Conservation (phyloP, 2,113 vertebrate species). For the Sclerurus mexicanus region DNA sequence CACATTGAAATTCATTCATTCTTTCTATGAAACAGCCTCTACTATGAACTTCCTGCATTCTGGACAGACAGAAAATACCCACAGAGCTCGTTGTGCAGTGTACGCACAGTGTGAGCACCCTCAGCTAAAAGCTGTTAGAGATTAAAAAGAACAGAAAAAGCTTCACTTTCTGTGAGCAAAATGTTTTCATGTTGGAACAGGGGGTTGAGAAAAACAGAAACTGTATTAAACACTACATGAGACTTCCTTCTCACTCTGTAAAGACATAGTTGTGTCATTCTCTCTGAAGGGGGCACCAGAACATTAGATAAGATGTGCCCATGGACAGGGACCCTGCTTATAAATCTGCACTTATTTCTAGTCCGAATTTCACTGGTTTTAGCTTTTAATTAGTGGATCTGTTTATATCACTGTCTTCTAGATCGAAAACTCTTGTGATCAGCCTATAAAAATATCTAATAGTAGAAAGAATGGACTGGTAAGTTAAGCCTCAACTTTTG, state of each 20-base stretch:
- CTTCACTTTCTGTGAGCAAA: background rate
- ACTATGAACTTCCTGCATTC: background rate
- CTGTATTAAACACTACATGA: background rate
- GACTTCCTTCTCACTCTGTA: background rate
- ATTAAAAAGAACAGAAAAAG: background rate
- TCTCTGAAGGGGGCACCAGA: slow-evolving; percentile 36
- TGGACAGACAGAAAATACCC: background rate
- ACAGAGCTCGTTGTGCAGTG: background rate
- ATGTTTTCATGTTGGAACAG: background rate
- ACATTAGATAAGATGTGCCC: background rate
- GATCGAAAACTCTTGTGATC: background rate
- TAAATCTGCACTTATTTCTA: background rate
- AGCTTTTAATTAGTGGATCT: background rate
- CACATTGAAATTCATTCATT: background rate
- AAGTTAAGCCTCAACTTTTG: background rate
- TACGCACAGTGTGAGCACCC: background rate
- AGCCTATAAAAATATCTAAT: background rate
- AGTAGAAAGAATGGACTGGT: background rate
- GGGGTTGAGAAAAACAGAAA: background rate
- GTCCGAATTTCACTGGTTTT: background rate
- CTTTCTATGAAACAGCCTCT: background rate
- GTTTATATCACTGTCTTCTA: background rate
- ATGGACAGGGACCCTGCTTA: background rate
- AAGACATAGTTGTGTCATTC: background rate
- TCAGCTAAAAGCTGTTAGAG: background rate